These are phyloP conservation scores for Melanostigma gelatinosum DNA, from an alignment of 2,113 vertebrate species.

Conservation along the genomic window DNA sequence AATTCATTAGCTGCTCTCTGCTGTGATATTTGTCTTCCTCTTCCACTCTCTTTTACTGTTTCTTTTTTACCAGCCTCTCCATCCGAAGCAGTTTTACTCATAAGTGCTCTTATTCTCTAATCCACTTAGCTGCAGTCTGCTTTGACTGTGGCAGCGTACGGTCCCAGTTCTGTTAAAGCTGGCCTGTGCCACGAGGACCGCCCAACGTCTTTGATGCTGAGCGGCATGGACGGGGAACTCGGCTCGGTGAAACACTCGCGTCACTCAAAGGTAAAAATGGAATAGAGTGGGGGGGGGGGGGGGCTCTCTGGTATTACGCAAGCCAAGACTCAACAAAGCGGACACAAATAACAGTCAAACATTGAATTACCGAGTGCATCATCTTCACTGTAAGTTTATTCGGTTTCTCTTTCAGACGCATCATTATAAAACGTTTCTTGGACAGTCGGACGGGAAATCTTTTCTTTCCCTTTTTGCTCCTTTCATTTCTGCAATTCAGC, in stretches of 20 bases:
- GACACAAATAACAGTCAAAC: neutral
- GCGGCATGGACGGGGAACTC: conserved; percentile 38
- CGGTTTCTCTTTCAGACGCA: neutral
- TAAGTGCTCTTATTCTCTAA: conserved; percentile 67
- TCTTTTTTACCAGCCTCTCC: conserved; percentile 27
- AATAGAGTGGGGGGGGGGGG: neutral
- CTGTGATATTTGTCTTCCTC: conserved; percentile 50
- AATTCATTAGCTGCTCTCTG: conserved; percentile 60
- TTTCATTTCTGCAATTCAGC: neutral
- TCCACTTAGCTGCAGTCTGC: conserved; percentile 66
- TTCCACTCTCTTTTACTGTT: neutral
- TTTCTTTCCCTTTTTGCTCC: no score
- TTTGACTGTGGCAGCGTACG: conserved; percentile 32
- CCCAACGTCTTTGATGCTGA: conserved; percentile 57
- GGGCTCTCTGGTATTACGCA: neutral
- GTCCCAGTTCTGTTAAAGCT: conserved; percentile 55
- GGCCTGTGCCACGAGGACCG: conserved; percentile 47
- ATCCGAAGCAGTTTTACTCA: conserved; percentile 61
- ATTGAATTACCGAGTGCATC: neutral
- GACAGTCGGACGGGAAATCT: neutral
- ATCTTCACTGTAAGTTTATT: neutral
- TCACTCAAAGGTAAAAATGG: conserved; percentile 32
- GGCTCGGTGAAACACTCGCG: conserved; percentile 35
- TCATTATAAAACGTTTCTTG: neutral
- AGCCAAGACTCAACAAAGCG: neutral